Conservation (phyloP, 2,797 vertebrate genomes). For the Coranthus polyacanthus region DNA sequence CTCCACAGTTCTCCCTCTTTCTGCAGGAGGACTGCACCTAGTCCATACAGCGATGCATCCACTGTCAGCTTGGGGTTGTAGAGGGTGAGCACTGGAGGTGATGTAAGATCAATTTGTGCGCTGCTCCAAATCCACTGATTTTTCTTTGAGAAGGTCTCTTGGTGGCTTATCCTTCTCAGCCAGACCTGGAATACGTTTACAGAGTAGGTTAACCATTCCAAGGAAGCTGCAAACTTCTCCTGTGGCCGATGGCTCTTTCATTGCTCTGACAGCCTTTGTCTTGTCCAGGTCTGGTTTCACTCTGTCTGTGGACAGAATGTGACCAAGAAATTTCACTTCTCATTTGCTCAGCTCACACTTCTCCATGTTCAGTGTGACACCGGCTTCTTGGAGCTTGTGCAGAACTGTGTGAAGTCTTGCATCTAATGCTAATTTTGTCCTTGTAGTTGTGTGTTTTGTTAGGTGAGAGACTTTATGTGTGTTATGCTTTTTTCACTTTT, state of each 20-base stretch:
- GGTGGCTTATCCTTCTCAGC: background rate
- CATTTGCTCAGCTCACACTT: background rate
- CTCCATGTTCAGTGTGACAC: too few species aligned
- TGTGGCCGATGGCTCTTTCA: background rate
- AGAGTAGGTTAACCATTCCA: background rate
- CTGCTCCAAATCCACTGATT: background rate
- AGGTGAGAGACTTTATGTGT: too few species aligned
- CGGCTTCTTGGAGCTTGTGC: background rate
- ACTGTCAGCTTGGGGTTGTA: slow-evolving; percentile 19
- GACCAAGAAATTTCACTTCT: background rate
- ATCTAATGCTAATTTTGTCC: background rate
- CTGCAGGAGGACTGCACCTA: slow-evolving; percentile 8
- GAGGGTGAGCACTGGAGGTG: background rate
- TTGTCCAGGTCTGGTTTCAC: background rate
- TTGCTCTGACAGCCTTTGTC: background rate
- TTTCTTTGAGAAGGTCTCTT: slow-evolving; percentile 3
- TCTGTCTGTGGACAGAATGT: background rate
- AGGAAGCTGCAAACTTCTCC: background rate
- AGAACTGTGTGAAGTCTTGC: background rate
- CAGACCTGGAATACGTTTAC: background rate
- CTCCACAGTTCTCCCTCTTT: background rate
- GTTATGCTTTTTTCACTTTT: too few species aligned
- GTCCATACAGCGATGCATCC: slow-evolving; percentile 14
- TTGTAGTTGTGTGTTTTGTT: too few species aligned
- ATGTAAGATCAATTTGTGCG: background rate